A percentile compares a stretch with the other conserved stretches of the same genome.
phyloP scores from a whole-genome alignment of 2,888 invertebrate species.

The Nemurella pictetii region DNA sequence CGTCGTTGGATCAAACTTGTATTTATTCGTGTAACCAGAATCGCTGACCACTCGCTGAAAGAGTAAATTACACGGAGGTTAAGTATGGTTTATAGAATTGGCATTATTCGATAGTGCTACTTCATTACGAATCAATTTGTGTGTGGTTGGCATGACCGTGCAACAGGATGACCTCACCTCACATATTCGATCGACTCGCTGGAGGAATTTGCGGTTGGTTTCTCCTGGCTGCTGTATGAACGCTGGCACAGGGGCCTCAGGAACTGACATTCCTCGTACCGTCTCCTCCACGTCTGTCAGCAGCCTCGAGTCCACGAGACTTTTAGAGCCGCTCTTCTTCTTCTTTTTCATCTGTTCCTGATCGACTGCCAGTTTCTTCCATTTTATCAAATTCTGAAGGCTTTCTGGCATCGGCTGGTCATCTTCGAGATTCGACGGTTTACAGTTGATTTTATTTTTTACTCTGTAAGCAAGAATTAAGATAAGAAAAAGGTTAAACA shows the following conservation, averaged over 20 bases:
- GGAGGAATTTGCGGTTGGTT: not conserved
- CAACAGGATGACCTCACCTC: not conserved
- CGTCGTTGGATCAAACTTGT: not conserved
- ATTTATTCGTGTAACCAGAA: not conserved
- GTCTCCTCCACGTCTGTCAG: not conserved
- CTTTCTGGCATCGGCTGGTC: conserved; percentile 16
- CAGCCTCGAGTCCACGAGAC: not conserved
- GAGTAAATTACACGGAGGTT: no score
- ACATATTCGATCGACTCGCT: conserved; percentile 2
- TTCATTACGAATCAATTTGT: no score
- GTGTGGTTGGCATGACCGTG: no score
- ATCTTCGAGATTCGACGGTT: not conserved
- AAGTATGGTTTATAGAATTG: no score
- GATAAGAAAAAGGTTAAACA: not conserved
- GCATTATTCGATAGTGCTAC: no score
- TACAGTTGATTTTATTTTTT: conserved; percentile 9
- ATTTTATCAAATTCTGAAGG: not conserved
- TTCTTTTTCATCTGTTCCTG: not conserved
- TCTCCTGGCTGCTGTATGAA: conserved; percentile 9
- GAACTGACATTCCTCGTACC: not conserved
- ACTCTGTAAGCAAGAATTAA: not conserved
- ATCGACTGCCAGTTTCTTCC: not conserved
- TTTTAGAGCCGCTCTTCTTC: not conserved
- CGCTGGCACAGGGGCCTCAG: not conserved
- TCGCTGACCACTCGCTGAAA: not conserved